phyloP scores from a whole-genome alignment of 2,113 vertebrate species.

The Lanius collurio region DNA sequence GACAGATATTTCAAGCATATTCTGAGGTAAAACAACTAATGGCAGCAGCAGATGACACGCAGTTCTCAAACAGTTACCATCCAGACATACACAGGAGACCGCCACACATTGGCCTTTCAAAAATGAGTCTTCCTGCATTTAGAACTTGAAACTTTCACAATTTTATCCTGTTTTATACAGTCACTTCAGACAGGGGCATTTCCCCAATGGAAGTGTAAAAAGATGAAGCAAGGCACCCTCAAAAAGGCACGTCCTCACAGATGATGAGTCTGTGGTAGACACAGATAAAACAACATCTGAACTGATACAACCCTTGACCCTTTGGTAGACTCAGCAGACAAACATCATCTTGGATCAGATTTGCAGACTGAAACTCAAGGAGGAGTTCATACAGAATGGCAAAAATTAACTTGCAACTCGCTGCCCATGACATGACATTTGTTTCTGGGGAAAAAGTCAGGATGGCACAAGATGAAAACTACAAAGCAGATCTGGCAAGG shows the following conservation, averaged over 20 bases:
- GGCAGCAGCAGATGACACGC: not conserved
- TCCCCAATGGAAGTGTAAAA: not conserved
- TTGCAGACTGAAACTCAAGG: not conserved
- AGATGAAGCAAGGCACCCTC: not conserved
- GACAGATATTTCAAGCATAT: not conserved
- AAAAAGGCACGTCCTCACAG: not conserved
- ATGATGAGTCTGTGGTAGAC: not conserved
- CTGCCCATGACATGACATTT: not conserved
- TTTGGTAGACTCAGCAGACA: not conserved
- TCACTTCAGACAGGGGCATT: not conserved
- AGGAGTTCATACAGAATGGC: not conserved
- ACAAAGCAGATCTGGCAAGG: not conserved
- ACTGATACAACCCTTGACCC: not conserved
- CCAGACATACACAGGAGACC: not conserved
- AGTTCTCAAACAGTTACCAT: not conserved
- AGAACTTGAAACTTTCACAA: fast-evolving
- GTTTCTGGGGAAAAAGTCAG: not conserved
- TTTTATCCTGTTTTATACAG: not conserved
- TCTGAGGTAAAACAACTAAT: not conserved
- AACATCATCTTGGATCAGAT: not conserved
- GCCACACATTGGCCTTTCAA: not conserved
- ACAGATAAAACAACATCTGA: not conserved
- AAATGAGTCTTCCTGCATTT: too few relatives aligned
- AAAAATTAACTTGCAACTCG: not conserved
- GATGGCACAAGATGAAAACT: not conserved